phyloP scores from a whole-genome alignment of 2,888 invertebrate genomes.

The Lasioglossum malachurum region DNA sequence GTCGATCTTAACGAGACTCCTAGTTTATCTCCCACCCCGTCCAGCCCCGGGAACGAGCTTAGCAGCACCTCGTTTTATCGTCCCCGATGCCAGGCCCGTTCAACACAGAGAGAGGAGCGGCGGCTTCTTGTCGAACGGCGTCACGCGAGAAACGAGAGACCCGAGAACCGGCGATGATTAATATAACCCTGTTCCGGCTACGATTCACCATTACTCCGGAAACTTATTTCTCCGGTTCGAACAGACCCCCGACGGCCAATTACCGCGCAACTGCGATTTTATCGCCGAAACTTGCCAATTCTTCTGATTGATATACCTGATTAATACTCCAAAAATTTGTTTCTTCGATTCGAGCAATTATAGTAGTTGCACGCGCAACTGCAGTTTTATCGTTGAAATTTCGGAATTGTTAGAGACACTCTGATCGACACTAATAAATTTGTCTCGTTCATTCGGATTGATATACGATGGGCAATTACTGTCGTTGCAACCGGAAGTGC shows the following conservation, averaged over 20 bases:
- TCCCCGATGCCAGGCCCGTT: slow-evolving; percentile 4
- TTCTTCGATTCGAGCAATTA: not conserved
- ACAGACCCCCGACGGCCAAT: not conserved
- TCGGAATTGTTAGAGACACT: too few relatives aligned
- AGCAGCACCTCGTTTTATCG: slow-evolving; percentile 54
- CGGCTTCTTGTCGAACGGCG: slow-evolving; percentile 21
- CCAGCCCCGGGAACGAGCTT: slow-evolving; percentile 37
- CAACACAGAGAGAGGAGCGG: not conserved
- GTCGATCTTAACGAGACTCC: slow-evolving; percentile 70
- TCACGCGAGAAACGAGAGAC: slow-evolving; percentile 1
- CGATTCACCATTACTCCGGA: not conserved
- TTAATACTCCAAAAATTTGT: not conserved
- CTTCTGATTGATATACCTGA: too few relatives aligned
- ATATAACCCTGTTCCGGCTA: slow-evolving; percentile 7
- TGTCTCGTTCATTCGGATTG: too few relatives aligned
- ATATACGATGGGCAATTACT: too few relatives aligned
- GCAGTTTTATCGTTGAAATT: too few relatives aligned
- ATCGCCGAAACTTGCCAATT: not conserved
- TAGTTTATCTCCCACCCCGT: slow-evolving; percentile 61
- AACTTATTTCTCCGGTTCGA: not conserved
- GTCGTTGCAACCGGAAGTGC: too few relatives aligned
- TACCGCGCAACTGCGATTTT: not conserved
- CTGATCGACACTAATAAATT: too few relatives aligned
- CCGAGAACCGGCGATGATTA: slow-evolving; percentile 20
- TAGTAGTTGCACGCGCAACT: not conserved